These are phyloP conservation scores for Syngnathus floridae DNA, from an alignment of 2,113 vertebrate genomes.

Conservation along the genomic window DNA sequence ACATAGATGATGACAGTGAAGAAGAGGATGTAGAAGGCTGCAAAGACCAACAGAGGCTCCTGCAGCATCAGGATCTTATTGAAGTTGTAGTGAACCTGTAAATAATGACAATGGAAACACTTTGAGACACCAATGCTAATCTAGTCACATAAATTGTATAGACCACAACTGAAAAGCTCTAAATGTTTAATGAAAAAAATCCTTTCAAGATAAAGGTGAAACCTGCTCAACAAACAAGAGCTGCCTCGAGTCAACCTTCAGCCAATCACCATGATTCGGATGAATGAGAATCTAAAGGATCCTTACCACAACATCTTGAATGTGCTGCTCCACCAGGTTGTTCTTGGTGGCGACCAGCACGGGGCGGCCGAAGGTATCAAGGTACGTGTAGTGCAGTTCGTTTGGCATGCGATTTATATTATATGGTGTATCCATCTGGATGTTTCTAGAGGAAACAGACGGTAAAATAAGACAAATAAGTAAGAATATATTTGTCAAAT, in stretches of 20 bases:
- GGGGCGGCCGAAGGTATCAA: constrained; percentile 93
- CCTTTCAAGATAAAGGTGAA: no score
- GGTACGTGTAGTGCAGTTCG: constrained; percentile 92
- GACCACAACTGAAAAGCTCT: no score
- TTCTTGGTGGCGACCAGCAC: constrained; percentile 90
- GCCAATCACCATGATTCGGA: background rate
- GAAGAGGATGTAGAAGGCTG: constrained; percentile 94
- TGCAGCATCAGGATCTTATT: constrained; percentile 98
- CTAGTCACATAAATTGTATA: no score
- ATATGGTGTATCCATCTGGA: constrained; percentile 91
- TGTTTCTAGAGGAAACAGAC: constrained; percentile 70
- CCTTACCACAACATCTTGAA: constrained; percentile 93
- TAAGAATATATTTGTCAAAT: background rate
- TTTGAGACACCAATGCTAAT: no score
- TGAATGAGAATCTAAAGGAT: background rate
- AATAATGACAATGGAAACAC: background rate
- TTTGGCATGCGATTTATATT: constrained; percentile 79
- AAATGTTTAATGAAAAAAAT: no score
- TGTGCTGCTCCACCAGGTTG: constrained; percentile 96
- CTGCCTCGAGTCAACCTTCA: background rate
- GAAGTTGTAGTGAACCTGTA: constrained; percentile 91
- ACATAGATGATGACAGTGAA: constrained; percentile 96
- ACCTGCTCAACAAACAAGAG: no score
- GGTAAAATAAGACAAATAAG: constrained; percentile 8
- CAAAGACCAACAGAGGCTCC: constrained; percentile 92